Evolutionary conservation across 92 coral and sea anemone species (phyloP).

Genomic region (Zoanthus solanderi): DNA sequence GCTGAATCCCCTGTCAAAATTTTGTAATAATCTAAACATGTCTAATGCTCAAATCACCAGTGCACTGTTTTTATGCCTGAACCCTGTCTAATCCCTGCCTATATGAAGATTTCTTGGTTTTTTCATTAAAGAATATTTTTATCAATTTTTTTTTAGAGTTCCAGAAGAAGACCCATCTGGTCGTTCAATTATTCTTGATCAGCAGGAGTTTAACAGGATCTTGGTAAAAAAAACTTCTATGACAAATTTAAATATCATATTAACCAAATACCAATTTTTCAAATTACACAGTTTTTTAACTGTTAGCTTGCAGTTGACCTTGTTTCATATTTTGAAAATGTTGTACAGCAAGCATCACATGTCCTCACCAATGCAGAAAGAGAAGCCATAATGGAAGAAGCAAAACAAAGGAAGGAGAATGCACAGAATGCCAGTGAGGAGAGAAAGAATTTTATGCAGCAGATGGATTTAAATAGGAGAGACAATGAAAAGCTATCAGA

Average conservation of each 20-base stretch:
- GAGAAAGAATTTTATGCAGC: conserved; percentile 95
- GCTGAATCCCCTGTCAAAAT: too few relatives aligned
- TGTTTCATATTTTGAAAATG: neutral
- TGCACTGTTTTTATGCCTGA: neutral
- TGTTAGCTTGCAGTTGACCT: neutral
- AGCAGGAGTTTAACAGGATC: conserved; percentile 81
- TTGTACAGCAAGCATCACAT: conserved; percentile 81
- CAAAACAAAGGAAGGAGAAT: conserved; percentile 82
- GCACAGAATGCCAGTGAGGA: conserved; percentile 92
- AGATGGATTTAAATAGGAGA: conserved; percentile 89
- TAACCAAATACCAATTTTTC: too few relatives aligned
- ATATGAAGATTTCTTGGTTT: neutral
- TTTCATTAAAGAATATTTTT: neutral
- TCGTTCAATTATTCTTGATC: conserved; percentile 82
- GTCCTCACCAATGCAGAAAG: conserved; percentile 86
- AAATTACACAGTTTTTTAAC: neutral
- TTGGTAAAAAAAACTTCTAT: conserved; percentile 55
- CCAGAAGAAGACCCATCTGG: conserved; percentile 98
- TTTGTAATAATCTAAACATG: too few relatives aligned
- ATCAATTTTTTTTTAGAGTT: conserved; percentile 59
- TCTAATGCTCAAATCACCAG: too few relatives aligned
- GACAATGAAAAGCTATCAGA: conserved; percentile 93
- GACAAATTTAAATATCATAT: neutral
- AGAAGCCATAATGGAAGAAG: conserved; percentile 75
- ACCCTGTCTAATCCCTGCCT: neutral